Conservation (phyloP, 2,113 vertebrate species). For the Nicator chloris region DNA sequence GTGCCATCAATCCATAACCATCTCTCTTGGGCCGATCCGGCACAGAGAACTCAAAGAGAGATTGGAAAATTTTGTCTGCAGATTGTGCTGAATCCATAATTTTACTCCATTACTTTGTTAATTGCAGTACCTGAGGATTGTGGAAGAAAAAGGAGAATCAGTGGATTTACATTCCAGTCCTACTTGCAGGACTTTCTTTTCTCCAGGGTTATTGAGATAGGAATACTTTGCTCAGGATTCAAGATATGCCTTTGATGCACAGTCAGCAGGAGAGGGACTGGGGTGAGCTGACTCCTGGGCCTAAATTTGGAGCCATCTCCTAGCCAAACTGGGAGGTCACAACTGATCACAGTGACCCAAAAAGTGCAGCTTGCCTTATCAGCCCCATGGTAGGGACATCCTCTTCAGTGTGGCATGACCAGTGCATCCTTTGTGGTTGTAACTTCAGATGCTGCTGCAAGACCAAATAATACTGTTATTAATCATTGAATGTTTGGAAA, state of each 20-base stretch:
- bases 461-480: background rate
- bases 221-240: background rate
- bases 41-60: background rate
- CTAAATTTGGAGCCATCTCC: background rate
- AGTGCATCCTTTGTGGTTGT: background rate
- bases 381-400: too few relatives aligned
- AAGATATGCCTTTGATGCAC: background rate
- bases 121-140: background rate
- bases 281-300: background rate
- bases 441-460: background rate
- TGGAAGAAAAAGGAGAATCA: background rate
- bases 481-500: background rate
- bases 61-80: background rate
- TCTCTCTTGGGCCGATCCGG: rapidly evolving
- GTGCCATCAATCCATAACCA: background rate
- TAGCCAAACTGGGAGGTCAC: background rate
- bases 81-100: background rate
- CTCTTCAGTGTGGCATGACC: background rate
- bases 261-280: background rate
- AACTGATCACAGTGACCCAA: background rate
- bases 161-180: background rate
- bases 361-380: background rate
- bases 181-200: background rate
- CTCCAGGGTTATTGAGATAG: background rate
- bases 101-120: background rate